Evolutionary conservation across 2,797 vertebrate genomes (phyloP), one percentile per base, ranked within the genome.

Genomic region (Nasua narica): DNA sequence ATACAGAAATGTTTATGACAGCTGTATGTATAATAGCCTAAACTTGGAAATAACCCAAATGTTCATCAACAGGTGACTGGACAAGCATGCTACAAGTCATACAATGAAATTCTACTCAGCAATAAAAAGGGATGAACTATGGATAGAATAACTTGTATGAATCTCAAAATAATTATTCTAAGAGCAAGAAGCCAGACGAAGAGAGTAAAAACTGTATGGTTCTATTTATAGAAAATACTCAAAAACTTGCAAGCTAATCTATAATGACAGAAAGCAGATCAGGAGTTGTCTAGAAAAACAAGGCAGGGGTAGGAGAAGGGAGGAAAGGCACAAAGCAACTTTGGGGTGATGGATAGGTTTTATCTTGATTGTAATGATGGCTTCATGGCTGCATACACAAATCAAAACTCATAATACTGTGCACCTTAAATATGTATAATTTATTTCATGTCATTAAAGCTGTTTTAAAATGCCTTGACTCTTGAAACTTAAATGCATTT

Each of bases 371-470:
- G 14, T 78, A 58, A 16, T 76, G 56, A 52, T 16, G 5, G 46
- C 69, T 85, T 94, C 65, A 58, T 62, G 43, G 48, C 2, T 37
- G 23, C 43, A 8, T 77, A 81, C 29, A 37, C 52, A 60, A 58
- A 54, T 56, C 23, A 25, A 43, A 94, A 81, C 35, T 90, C 70
- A 58, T 48, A 48, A 50, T 54, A 27, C 65, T 70, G 5, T 72
- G 27, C 19, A 72, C 56, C 87, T 87, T 84, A 70, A 56, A 84
- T 62, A 70, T 58, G 32, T 35, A 25, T 48, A 10, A 60, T 46
- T 93, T 94, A 76, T 29, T 46, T 93, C 93, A 76, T 29, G 43
- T 78, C 58, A 88, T 72, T 46, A 93, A 95, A 37, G 29, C n/a
- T 86, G 18, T 27, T 94, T 70, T 46, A 54, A 87, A 77, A 85